phyloP scores from a whole-genome alignment of 1,140 invertebrate species.

The Halotydeus destructor region DNA sequence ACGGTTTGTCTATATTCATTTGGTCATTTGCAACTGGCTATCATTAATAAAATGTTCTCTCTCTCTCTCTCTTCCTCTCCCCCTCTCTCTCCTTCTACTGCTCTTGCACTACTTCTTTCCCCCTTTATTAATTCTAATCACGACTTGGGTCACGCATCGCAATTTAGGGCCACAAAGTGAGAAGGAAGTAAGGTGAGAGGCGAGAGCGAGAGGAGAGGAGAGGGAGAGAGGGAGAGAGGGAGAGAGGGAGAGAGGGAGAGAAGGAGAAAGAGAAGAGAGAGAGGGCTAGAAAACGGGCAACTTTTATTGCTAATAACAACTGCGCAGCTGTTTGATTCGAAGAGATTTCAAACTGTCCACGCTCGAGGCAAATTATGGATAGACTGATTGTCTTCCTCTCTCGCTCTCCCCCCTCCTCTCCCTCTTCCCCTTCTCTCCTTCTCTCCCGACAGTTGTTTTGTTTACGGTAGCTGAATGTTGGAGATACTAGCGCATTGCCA shows the following conservation, averaged over 20 bases:
- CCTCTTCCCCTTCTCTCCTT: neutral
- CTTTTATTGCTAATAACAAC: neutral
- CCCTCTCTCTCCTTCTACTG: neutral
- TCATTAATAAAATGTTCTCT: too few relatives aligned
- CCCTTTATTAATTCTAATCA: neutral
- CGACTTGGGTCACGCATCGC: neutral
- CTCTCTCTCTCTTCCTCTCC: too few relatives aligned
- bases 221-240: neutral
- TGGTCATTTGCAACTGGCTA: too few relatives aligned
- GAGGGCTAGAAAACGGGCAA: neutral
- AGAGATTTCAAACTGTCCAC: too few relatives aligned
- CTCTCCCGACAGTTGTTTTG: neutral
- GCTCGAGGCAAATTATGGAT: too few relatives aligned
- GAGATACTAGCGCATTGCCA: too few relatives aligned
- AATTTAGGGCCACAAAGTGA: neutral
- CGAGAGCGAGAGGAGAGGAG: neutral
- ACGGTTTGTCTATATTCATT: too few relatives aligned
- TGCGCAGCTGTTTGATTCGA: too few relatives aligned
- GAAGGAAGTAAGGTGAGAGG: neutral
- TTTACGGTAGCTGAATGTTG: neutral
- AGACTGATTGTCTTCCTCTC: neutral
- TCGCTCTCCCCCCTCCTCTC: neutral
- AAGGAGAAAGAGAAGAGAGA: neutral
- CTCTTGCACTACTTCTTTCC: neutral
- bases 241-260: conserved; percentile 1